These are phyloP conservation scores for Arctocebus calabarensis DNA, from an alignment of 2,797 vertebrate species.

Conservation along the genomic window DNA sequence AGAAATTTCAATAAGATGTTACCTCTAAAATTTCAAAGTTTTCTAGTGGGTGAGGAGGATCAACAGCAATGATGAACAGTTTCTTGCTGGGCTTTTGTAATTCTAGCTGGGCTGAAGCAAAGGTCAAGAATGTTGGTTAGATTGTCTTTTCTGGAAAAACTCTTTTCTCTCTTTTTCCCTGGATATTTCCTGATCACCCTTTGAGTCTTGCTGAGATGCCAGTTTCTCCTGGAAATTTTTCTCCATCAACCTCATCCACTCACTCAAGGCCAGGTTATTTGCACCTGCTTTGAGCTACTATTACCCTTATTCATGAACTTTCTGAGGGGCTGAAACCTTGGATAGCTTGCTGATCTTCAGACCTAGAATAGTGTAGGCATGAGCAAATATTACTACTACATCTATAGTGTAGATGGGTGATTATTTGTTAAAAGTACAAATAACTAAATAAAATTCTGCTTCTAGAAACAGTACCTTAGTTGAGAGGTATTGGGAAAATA, in stretches of 20 bases:
- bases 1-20: conserved; percentile 24
- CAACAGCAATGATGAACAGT: not conserved
- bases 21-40: conserved; percentile 10
- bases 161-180: not conserved
- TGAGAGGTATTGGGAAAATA: not conserved
- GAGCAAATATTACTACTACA: too few species aligned
- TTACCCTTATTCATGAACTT: not conserved
- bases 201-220: conserved; percentile 33
- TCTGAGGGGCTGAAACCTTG: not conserved
- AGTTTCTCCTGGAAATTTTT: not conserved
- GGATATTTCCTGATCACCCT: not conserved
- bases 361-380: not conserved
- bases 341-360: not conserved
- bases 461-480: not conserved
- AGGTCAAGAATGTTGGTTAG: not conserved
- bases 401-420: not conserved
- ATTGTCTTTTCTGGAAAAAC: conserved; percentile 10
- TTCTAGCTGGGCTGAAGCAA: not conserved
- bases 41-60: not conserved
- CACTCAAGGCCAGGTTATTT: not conserved
- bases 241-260: not conserved
- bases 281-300: not conserved
- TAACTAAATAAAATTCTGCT: not conserved
- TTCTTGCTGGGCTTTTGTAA: not conserved
- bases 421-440: not conserved